Conservation (phyloP, 2,113 vertebrate genomes). For the Chionis minor region DNA sequence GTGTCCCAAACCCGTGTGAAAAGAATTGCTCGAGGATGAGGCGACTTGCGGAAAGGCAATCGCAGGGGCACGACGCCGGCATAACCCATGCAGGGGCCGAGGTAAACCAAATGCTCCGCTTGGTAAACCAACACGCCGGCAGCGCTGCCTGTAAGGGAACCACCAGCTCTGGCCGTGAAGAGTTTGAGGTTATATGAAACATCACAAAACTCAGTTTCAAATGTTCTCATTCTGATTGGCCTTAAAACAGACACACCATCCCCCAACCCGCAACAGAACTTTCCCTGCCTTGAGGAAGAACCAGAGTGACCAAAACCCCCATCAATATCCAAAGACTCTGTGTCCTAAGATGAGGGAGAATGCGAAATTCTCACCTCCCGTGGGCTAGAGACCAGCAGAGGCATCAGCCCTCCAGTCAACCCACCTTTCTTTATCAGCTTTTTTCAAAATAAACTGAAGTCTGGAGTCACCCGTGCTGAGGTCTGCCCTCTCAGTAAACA, state of each 20-base stretch:
- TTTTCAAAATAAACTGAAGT: not conserved
- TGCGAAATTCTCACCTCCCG: accelerated
- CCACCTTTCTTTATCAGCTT: not conserved
- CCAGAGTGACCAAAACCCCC: accelerated
- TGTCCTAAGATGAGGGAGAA: not conserved
- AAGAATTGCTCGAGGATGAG: not conserved
- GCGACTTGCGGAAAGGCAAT: not conserved
- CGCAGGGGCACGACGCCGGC: not conserved
- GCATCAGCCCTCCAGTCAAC: not conserved
- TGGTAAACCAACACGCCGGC: not conserved
- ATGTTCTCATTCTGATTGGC: accelerated
- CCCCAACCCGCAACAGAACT: not conserved
- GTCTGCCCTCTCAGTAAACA: not conserved
- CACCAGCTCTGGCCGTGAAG: accelerated
- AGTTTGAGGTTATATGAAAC: not conserved
- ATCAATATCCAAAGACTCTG: not conserved
- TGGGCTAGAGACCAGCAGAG: not conserved
- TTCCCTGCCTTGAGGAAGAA: not conserved
- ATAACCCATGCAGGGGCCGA: too few species aligned
- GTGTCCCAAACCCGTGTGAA: not conserved
- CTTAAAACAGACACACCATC: not conserved
- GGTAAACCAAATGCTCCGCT: not conserved
- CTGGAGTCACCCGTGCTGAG: too few species aligned
- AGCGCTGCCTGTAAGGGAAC: not conserved
- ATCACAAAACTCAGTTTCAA: not conserved